Evolutionary conservation across 2,797 vertebrate genomes (phyloP), one percentile per base, ranked within the genome.

Genomic region (Tragopan temminckii): DNA sequence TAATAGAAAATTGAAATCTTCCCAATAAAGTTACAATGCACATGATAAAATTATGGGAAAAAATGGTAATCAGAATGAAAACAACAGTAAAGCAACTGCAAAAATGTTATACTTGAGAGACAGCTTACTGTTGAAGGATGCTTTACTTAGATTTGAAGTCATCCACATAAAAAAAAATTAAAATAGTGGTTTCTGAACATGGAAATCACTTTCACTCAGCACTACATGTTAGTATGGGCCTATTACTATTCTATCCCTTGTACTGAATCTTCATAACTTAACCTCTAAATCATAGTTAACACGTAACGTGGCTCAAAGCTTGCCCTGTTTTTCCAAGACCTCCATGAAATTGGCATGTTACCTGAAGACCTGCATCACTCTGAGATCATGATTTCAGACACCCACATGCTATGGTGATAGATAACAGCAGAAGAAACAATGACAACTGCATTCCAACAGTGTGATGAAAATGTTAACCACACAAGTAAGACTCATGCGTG

Each of bases 371-470:
- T 91, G 46, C 89, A 92, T 95, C 94, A 93, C 52, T 83, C 68
- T 95, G 88, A 95, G 79, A 85, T 95, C 94, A 95, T 64, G 13
- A 83, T 33, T 94, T 80, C 88, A 94, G 86, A 94, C 91, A 93
- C 66, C 90, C 90, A 80, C 71, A 85, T 76, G 63, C 76, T 59
- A 43, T 80, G 48, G 80, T 76, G 59, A 91, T 23, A 93, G 83
- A 81, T 59, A 90, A 55, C 55, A 93, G 17, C 18, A 11, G 33
- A 83, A 89, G 82, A 95, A 90, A 95, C 69, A 90, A 95, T 31
- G 62, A 78, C 79, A 89, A 66, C 67, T 45, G 29, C 94, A 93
- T 95, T 94, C 94, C 80, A 79, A 62, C 18, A 48, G 61, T 45
- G 93, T 93, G 91, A 96, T 76, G 57, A 81, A 72, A 85, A 84